These are phyloP conservation scores for Blastobasis lacticolella DNA, from an alignment of 2,888 invertebrate genomes.

Conservation along the genomic window DNA sequence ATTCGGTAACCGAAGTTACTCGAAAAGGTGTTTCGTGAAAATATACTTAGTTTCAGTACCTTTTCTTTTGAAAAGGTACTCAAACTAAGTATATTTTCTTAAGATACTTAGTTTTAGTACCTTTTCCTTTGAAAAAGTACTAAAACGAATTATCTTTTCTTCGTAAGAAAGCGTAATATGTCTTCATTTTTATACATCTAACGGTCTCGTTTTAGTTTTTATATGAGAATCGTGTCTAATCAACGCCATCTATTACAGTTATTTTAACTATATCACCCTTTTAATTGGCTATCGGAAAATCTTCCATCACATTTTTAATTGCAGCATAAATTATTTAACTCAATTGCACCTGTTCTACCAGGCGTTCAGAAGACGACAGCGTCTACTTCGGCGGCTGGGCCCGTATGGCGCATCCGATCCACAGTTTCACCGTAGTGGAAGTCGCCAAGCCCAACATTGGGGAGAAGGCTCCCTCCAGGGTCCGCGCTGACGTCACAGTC, in stretches of 20 bases:
- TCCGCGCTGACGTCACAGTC: constrained; percentile 95
- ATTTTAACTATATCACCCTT: not conserved
- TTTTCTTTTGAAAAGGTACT: too few relatives aligned
- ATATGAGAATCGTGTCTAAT: not conserved
- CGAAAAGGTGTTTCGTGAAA: too few relatives aligned
- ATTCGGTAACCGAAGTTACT: too few relatives aligned
- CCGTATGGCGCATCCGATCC: constrained; percentile 96
- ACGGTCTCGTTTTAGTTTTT: not conserved
- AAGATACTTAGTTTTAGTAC: too few relatives aligned
- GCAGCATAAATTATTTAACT: not conserved
- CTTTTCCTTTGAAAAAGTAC: too few relatives aligned
- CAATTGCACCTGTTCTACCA: constrained; percentile 28
- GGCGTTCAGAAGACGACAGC: constrained; percentile 89
- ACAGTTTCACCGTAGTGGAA: constrained; percentile 94
- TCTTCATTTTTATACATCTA: not conserved
- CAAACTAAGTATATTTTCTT: too few relatives aligned
- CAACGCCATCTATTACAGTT: not conserved
- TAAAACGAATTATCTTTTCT: too few relatives aligned
- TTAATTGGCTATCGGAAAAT: too few relatives aligned
- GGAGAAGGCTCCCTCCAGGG: constrained; percentile 95
- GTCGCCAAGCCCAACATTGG: constrained; percentile 94
- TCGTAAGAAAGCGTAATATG: too few relatives aligned
- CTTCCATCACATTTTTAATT: too few relatives aligned
- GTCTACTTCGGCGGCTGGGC: constrained; percentile 99
- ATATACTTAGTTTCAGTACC: too few relatives aligned